These are phyloP conservation scores for Emys orbicularis DNA, from an alignment of 2,797 vertebrate species.

Conservation along the genomic window DNA sequence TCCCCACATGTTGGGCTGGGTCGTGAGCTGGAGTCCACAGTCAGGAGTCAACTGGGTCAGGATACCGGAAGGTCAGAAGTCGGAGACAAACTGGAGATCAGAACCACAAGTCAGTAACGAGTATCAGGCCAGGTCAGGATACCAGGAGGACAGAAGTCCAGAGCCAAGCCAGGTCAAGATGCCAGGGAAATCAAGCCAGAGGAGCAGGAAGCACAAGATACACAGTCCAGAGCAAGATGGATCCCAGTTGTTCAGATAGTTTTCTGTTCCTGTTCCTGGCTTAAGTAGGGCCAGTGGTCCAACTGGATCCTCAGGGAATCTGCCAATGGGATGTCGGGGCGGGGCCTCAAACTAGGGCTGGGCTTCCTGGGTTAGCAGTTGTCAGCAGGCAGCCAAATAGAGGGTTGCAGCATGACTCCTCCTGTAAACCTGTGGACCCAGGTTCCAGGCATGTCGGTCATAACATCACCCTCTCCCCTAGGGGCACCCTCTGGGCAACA, in stretches of 20 bases:
- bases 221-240: too few species aligned
- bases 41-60: background rate
- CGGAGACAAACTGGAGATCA: background rate
- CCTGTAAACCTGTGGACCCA: background rate
- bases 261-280: background rate
- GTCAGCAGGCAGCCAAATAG: background rate
- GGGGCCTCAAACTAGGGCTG: background rate
- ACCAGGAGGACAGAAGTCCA: background rate
- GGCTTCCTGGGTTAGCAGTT: background rate
- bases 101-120: background rate
- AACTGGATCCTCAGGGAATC: background rate
- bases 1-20: background rate
- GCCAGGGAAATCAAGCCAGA: background rate
- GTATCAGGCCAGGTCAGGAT: background rate
- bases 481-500: too few species aligned
- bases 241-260: background rate
- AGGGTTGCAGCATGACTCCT: background rate
- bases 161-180: background rate
- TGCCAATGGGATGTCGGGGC: background rate
- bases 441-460: background rate
- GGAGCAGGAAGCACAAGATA: background rate
- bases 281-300: background rate
- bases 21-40: background rate
- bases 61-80: background rate
- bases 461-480: background rate